Evolutionary conservation across 2,797 vertebrate species (phyloP), one percentile per base, ranked within the genome.

Genomic region (Lycodopsis pacificus): DNA sequence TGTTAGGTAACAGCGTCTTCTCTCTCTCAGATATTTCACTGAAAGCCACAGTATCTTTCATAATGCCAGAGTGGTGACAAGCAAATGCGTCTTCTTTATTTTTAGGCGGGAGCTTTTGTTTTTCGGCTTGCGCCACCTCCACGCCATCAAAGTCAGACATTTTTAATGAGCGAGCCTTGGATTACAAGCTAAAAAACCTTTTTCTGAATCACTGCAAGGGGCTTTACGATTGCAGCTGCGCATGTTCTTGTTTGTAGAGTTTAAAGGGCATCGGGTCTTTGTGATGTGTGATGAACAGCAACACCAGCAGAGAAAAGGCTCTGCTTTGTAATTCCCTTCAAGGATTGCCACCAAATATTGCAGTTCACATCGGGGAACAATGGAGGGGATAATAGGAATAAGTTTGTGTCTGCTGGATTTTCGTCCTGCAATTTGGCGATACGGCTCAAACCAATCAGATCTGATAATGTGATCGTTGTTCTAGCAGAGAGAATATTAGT

Each of bases 71-170:
- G 58, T 42, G 53, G 67, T 44, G 17, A 59, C 68, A 72, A 57
- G 44, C 51, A 61, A 65, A 75, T 13, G 15, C 8, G n/a, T 54
- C 66, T 38, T 82, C 22, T 72, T 82, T 84, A 87, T 83, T 90
- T 88, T 87, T 86, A 85, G 82, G 72, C 30, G 30, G 54, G 20
- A 81, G 78, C 67, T 76, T 68, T 86, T 81, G 81, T 85, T 81
- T 81, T 80, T 42, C 59, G 73, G 65, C 71, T 74, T 62, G 14
- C 71, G 71, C 74, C 86, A 81, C 77, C 89, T 85, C 74, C 85
- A 76, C 88, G 67, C 49, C 53, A 76, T 81, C 87, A 87, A 75
- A 74, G 25, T 79, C 72, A 54, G 77, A 65, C 46, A 65, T 54
- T 86, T 66, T 76, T 83, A 80, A 89, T 80, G 72, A 86, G 69